Percentiles rank a stretch among this genome's conserved stretches.
phyloP scores from a whole-genome alignment of 2,113 vertebrate species.

The Poicephalus gulielmi region DNA sequence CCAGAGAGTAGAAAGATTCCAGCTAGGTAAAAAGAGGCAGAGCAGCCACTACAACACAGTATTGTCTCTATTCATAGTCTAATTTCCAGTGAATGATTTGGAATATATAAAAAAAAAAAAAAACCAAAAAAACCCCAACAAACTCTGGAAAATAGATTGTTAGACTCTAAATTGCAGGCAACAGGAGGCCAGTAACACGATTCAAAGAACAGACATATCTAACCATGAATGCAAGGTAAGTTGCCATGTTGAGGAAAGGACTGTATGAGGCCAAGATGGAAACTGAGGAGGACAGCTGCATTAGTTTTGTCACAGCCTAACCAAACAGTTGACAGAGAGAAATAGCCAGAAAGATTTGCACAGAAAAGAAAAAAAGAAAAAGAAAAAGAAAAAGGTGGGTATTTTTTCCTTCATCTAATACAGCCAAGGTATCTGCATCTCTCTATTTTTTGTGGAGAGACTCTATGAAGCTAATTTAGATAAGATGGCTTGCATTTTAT shows the following conservation, averaged over 20 bases:
- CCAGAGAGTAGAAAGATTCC: fast-evolving
- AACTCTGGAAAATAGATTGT: background rate
- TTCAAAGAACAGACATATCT: background rate
- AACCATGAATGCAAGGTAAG: background rate
- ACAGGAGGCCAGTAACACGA: background rate
- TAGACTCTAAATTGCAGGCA: background rate
- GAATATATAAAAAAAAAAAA: background rate
- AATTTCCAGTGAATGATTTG: background rate
- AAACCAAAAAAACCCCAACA: background rate
- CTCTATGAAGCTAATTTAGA: background rate
- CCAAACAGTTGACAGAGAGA: background rate
- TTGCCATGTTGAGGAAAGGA: background rate
- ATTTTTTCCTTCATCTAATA: background rate
- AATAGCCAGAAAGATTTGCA: background rate
- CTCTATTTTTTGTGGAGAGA: background rate
- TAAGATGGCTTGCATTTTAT: background rate
- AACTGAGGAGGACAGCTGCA: background rate
- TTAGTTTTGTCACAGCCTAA: background rate
- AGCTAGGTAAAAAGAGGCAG: fast-evolving
- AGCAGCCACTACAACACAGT: fast-evolving
- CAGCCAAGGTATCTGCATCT: background rate
- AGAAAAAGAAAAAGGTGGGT: background rate
- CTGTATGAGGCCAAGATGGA: background rate
- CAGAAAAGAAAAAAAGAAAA: background rate
- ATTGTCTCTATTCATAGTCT: background rate